Evolutionary conservation across 2,113 vertebrate genomes (phyloP).

Genomic region (Phrynosoma platyrhinos): DNA sequence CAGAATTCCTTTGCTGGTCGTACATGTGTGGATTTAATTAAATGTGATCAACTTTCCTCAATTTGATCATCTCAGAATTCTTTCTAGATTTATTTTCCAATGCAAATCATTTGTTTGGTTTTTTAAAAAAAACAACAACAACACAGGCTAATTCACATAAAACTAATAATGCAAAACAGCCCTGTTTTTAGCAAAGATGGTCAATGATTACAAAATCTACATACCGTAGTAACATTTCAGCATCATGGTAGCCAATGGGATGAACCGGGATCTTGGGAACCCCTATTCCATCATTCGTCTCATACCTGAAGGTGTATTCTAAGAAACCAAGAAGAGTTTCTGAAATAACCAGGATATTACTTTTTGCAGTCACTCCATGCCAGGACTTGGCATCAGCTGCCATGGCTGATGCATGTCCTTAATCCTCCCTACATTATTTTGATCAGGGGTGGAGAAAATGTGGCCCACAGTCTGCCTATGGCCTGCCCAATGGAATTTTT

Average conservation of each 20-base stretch:
- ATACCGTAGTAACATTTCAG: conserved; percentile 86
- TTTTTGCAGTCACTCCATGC: too few relatives aligned
- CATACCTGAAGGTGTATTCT: conserved; percentile 90
- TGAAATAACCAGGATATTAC: not conserved
- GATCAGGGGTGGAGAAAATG: too few relatives aligned
- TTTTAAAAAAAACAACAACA: too few relatives aligned
- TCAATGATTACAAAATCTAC: conserved; percentile 11
- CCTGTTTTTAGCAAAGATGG: not conserved
- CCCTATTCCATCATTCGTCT: conserved; percentile 85
- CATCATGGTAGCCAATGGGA: conserved; percentile 92
- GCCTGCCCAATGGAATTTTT: too few relatives aligned
- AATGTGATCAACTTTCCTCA: not conserved
- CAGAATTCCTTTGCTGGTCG: too few relatives aligned
- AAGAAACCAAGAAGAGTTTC: conserved; percentile 48
- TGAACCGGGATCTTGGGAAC: conserved; percentile 93
- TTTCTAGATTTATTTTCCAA: too few relatives aligned
- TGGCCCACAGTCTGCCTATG: too few relatives aligned
- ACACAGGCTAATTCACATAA: not conserved
- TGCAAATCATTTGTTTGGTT: not conserved
- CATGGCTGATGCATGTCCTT: too few relatives aligned
- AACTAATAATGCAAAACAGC: too few relatives aligned
- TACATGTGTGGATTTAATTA: not conserved
- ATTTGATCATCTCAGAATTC: not conserved
- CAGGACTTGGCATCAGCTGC: too few relatives aligned
- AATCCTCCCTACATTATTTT: too few relatives aligned